phyloP scores from a whole-genome alignment of 2,797 vertebrate species.

The Pelobates cultripes region DNA sequence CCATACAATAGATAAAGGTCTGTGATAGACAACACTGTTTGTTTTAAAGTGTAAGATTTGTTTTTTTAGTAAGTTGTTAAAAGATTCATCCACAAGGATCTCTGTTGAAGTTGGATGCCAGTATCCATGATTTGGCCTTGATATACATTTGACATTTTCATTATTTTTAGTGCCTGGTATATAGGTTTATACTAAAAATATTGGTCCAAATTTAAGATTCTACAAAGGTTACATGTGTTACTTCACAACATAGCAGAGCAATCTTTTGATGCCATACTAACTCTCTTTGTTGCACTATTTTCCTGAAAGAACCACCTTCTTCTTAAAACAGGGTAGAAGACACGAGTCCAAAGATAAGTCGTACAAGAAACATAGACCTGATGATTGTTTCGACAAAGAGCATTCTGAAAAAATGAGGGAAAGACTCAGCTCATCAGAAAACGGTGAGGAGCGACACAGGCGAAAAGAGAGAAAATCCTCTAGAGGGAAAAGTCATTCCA shows the following conservation, averaged over 20 bases:
- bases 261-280: slow-evolving; percentile 92
- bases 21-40: no score
- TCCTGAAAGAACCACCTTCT: slow-evolving; percentile 99
- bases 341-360: slow-evolving; percentile 90
- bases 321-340: slow-evolving; percentile 99
- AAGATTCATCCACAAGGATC: background rate
- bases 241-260: slow-evolving; percentile 80
- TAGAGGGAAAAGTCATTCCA: slow-evolving; percentile 86
- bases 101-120: no score
- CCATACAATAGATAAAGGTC: no score
- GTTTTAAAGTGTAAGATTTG: no score
- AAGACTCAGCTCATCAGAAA: slow-evolving; percentile 86
- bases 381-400: slow-evolving; percentile 84
- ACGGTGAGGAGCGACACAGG: slow-evolving; percentile 90
- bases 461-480: slow-evolving; percentile 88
- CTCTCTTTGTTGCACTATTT: slow-evolving; percentile 99
- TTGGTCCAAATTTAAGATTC: slow-evolving; percentile 53
- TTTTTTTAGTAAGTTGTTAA: background rate
- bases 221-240: slow-evolving; percentile 84
- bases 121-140: no score
- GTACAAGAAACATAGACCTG: slow-evolving; percentile 87
- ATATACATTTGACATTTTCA: no score
- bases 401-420: slow-evolving; percentile 85
- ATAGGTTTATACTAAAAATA: no score
- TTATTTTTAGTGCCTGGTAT: background rate